These are phyloP conservation scores for Dynastes maya DNA, from an alignment of 2,888 invertebrate species.

Conservation along the genomic window DNA sequence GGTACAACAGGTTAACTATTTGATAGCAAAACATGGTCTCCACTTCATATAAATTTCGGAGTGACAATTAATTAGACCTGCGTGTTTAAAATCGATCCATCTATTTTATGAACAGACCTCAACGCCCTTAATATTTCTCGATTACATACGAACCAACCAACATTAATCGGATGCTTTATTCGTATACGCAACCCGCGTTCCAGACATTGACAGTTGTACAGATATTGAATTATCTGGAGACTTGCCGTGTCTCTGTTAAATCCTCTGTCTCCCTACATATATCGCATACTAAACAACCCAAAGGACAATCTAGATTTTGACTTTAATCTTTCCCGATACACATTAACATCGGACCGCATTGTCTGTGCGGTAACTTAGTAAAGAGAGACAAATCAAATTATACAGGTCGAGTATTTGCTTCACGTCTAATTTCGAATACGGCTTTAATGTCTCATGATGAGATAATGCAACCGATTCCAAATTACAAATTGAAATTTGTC, in stretches of 20 bases:
- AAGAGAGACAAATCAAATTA: constrained; percentile 27
- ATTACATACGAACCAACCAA: constrained; percentile 22
- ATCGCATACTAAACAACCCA: not conserved
- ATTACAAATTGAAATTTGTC: too few species aligned
- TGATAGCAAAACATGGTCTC: too few species aligned
- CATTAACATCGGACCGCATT: constrained; percentile 25
- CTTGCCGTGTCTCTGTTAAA: constrained; percentile 30
- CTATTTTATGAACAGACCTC: constrained; percentile 20
- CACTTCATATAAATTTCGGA: not conserved
- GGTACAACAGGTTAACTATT: too few species aligned
- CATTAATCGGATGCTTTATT: constrained; percentile 32
- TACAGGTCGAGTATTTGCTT: not conserved
- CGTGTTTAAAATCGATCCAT: constrained; percentile 32
- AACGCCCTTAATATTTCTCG: constrained; percentile 31
- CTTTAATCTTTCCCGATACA: constrained; percentile 36
- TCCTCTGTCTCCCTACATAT: constrained; percentile 1
- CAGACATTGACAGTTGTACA: constrained; percentile 43
- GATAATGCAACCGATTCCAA: not conserved
- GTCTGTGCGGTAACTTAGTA: constrained; percentile 22
- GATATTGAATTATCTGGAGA: constrained; percentile 45
- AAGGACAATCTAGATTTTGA: constrained; percentile 38
- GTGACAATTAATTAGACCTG: constrained; percentile 27
- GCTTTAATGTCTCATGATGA: not conserved
- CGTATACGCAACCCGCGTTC: constrained; percentile 36
- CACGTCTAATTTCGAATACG: not conserved